Evolutionary conservation across 2,113 vertebrate genomes (phyloP).

Genomic region (crab-eating macaque (Macaca fascicularis)): DNA sequence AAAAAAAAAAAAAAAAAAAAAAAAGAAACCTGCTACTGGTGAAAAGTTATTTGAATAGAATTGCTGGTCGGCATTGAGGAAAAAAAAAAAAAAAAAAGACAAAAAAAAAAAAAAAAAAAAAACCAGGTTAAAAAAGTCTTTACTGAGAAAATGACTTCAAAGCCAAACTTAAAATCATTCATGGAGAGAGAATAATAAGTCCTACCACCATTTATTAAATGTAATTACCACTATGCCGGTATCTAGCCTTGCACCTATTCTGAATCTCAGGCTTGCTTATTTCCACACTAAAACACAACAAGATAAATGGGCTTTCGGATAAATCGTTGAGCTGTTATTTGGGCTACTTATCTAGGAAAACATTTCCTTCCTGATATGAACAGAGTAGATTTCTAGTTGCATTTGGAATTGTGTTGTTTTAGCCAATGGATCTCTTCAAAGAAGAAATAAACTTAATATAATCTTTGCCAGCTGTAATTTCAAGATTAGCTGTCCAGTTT

Average conservation of each 20-base stretch:
- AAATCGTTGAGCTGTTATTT: not conserved
- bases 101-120: not conserved
- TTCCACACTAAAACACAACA: not conserved
- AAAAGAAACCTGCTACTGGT: not conserved
- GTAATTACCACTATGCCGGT: not conserved
- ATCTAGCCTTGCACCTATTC: not conserved
- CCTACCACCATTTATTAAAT: not conserved
- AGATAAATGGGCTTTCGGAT: not conserved
- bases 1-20: too few relatives aligned
- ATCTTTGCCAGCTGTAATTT: not conserved
- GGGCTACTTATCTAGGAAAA: not conserved
- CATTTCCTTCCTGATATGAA: not conserved
- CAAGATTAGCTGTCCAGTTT: not conserved
- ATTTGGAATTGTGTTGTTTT: not conserved
- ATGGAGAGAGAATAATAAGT: not conserved
- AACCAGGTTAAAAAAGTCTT: not conserved
- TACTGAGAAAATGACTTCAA: not conserved
- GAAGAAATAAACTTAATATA: not conserved
- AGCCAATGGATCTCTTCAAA: not conserved
- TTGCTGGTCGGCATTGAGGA: not conserved
- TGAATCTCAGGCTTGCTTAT: not conserved
- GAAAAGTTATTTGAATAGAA: not conserved
- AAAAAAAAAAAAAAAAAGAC: too few relatives aligned
- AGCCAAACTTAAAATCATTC: not conserved
- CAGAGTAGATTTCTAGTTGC: not conserved